These are phyloP conservation scores for Enteromius trimaculatus DNA, from an alignment of 2,797 vertebrate species.

Conservation along the genomic window DNA sequence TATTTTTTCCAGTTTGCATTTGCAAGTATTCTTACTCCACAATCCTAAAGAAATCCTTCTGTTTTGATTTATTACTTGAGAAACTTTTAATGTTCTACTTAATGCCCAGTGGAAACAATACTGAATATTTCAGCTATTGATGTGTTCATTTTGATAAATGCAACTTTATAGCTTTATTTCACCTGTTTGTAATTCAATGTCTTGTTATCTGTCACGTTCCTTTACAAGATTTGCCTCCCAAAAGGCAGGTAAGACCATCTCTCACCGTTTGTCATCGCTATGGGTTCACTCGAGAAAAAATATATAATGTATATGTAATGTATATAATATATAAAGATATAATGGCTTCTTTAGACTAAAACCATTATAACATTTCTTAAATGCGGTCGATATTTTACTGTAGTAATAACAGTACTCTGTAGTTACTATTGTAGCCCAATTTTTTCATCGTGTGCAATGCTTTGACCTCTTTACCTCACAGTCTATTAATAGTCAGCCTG, in stretches of 20 bases:
- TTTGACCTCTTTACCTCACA: slow-evolving; percentile 44
- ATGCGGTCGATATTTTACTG: neutral
- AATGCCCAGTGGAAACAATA: neutral
- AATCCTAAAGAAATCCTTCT: neutral
- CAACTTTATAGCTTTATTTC: neutral
- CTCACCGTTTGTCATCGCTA: neutral
- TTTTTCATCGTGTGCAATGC: neutral
- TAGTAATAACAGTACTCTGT: neutral
- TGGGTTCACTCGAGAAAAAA: neutral
- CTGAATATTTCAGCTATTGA: neutral
- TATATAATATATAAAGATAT: no score
- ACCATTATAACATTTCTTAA: neutral
- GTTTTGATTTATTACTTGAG: neutral
- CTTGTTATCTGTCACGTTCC: neutral
- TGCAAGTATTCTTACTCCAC: neutral
- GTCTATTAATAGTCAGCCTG: slow-evolving; percentile 76
- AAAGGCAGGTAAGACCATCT: neutral
- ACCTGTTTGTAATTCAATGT: neutral
- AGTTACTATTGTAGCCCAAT: neutral
- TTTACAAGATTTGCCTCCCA: neutral
- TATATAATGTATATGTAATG: no score
- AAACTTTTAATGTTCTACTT: neutral
- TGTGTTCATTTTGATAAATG: neutral
- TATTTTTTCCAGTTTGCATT: neutral
- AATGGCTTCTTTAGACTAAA: neutral